Percentiles rank a stretch among this genome's conserved stretches.
These are phyloP conservation scores for Bombus vancouverensis DNA, from an alignment of 1,140 invertebrate genomes.

Conservation along the genomic window DNA sequence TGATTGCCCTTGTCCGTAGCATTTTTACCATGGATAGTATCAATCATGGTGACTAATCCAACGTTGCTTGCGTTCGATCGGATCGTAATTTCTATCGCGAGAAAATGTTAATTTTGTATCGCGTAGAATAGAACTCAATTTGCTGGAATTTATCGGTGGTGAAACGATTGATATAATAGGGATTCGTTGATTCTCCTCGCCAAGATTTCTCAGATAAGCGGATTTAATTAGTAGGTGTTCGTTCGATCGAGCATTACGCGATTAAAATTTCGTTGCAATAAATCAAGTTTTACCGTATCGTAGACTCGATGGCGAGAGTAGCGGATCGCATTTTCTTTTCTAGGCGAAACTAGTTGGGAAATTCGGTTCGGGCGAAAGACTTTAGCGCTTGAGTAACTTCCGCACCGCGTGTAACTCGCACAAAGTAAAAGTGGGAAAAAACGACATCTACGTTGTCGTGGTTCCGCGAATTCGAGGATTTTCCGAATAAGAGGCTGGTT, in stretches of 20 bases:
- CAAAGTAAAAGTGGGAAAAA: conserved; percentile 1
- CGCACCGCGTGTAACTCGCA: neutral
- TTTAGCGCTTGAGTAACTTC: neutral
- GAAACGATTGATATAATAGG: neutral
- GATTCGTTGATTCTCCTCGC: neutral
- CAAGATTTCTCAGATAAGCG: neutral
- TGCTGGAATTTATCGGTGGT: neutral
- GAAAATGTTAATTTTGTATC: neutral
- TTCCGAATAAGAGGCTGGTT: neutral
- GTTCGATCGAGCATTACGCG: neutral
- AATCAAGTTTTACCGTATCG: neutral
- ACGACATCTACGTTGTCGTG: neutral
- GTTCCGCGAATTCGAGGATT: neutral
- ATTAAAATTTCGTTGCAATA: neutral
- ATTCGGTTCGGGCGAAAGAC: neutral
- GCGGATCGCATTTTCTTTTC: neutral
- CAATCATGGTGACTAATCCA: neutral
- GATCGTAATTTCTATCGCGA: neutral
- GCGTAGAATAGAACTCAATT: neutral
- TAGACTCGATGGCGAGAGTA: neutral
- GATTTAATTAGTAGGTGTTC: neutral
- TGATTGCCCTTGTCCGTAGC: neutral
- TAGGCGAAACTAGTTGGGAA: neutral
- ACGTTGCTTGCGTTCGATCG: neutral
- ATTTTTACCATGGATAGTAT: neutral